phyloP scores from a whole-genome alignment of 2,888 invertebrate species.

The Sinotaia quadrata region DNA sequence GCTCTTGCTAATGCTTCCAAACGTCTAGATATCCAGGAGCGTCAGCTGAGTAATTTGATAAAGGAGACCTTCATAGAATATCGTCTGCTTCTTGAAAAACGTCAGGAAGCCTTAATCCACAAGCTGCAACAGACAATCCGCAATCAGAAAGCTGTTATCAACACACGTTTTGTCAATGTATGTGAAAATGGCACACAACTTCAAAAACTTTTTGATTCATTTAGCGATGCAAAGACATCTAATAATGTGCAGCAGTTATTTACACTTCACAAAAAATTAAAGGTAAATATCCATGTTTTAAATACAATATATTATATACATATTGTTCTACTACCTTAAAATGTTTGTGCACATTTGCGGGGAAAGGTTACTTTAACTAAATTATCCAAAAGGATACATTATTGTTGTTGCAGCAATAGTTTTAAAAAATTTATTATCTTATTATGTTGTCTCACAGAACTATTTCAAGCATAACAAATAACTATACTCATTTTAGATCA shows the following conservation, averaged over 20 bases:
- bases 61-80: constrained; percentile 67
- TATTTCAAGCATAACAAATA: too few relatives aligned
- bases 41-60: constrained; percentile 53
- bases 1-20: constrained; percentile 62
- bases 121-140: constrained; percentile 55
- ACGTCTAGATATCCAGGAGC: constrained; percentile 61
- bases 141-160: constrained; percentile 58
- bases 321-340: not conserved
- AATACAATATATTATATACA: not conserved
- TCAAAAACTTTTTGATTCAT: constrained; percentile 58
- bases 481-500: too few relatives aligned
- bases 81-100: constrained; percentile 57
- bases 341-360: not conserved
- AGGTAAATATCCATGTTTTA: constrained; percentile 16
- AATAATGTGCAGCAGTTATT: constrained; percentile 61
- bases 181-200: constrained; percentile 57
- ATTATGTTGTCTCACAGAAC: too few relatives aligned
- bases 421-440: too few relatives aligned
- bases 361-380: too few relatives aligned
- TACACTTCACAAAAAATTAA: constrained; percentile 57
- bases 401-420: too few relatives aligned
- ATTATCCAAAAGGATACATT: too few relatives aligned
- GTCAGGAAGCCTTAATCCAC: constrained; percentile 58
- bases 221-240: constrained; percentile 51
- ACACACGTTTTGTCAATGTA: constrained; percentile 56